phyloP scores from a whole-genome alignment of 1,140 invertebrate species.

The Drosophila paulistorum region DNA sequence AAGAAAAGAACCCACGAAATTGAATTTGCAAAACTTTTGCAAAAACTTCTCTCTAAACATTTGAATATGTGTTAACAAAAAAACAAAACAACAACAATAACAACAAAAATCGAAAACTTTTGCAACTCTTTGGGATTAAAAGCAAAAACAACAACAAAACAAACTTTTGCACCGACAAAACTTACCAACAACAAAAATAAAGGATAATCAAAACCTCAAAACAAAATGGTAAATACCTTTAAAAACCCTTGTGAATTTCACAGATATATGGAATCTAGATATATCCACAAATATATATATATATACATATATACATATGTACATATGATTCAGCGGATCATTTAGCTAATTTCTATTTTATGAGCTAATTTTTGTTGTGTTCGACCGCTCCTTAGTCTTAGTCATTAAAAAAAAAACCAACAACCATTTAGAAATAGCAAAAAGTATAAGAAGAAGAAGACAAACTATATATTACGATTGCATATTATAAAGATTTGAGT shows the following conservation, averaged over 20 bases:
- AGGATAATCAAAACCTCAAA: slow-evolving; percentile 33
- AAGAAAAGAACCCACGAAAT: slow-evolving; percentile 22
- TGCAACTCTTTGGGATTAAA: slow-evolving; percentile 42
- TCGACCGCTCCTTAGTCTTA: slow-evolving; percentile 75
- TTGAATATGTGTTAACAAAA: slow-evolving; percentile 20
- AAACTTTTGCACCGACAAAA: slow-evolving; percentile 24
- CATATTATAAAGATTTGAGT: slow-evolving; percentile 62
- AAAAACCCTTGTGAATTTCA: neutral
- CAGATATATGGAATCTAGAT: neutral
- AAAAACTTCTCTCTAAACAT: slow-evolving; percentile 4
- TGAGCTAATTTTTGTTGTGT: slow-evolving; percentile 58
- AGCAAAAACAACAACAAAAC: slow-evolving; percentile 26
- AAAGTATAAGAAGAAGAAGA: slow-evolving; percentile 3
- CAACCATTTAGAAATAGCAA: neutral
- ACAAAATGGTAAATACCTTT: slow-evolving; percentile 68
- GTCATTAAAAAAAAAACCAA: slow-evolving; percentile 55
- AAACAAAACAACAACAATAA: slow-evolving; percentile 22
- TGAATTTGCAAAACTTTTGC: slow-evolving; percentile 37
- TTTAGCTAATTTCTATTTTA: slow-evolving; percentile 75
- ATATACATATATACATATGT: slow-evolving; percentile 26
- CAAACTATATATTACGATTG: slow-evolving; percentile 51
- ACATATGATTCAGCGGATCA: slow-evolving; percentile 39
- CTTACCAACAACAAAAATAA: slow-evolving; percentile 17
- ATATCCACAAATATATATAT: neutral
- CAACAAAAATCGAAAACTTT: slow-evolving; percentile 13